Evolutionary conservation across 2,797 vertebrate genomes (phyloP).

Genomic region (Pelodytes ibericus): DNA sequence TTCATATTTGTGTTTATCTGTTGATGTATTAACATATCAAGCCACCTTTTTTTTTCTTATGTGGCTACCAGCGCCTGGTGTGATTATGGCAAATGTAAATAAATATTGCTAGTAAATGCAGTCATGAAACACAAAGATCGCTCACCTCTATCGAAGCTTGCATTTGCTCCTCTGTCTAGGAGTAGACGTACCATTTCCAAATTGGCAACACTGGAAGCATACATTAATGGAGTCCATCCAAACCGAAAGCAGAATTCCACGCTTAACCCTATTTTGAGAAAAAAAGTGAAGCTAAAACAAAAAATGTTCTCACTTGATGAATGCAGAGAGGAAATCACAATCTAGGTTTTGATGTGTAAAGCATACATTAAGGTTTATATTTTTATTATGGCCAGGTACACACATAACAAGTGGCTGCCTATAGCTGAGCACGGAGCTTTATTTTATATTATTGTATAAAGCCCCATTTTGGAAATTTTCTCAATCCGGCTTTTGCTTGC

Average conservation of each 20-base stretch:
- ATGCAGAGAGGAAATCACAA: constrained; percentile 6
- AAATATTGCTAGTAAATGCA: too few relatives aligned
- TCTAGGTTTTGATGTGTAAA: background rate
- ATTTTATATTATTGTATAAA: too few relatives aligned
- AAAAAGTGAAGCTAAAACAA: background rate
- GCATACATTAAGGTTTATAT: background rate
- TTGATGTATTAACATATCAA: too few relatives aligned
- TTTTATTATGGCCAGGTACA: too few relatives aligned
- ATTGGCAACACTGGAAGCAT: constrained; percentile 80
- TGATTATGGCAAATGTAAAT: too few relatives aligned
- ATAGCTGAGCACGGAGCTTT: too few relatives aligned
- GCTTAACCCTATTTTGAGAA: constrained; percentile 75
- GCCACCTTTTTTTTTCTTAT: too few relatives aligned
- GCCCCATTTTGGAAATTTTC: too few relatives aligned
- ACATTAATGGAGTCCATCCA: constrained; percentile 94
- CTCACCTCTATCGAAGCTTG: constrained; percentile 89
- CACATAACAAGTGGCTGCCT: too few relatives aligned
- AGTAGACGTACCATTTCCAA: constrained; percentile 80
- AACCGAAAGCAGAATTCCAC: constrained; percentile 82
- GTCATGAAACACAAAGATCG: background rate
- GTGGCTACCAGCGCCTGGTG: too few relatives aligned
- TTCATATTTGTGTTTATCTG: too few relatives aligned
- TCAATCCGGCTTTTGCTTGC: too few relatives aligned
- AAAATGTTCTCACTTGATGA: constrained; percentile 13
- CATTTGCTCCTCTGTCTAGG: constrained; percentile 88